Conservation (phyloP, 2,888 invertebrate species). For the Polydrusus tereticollis region DNA sequence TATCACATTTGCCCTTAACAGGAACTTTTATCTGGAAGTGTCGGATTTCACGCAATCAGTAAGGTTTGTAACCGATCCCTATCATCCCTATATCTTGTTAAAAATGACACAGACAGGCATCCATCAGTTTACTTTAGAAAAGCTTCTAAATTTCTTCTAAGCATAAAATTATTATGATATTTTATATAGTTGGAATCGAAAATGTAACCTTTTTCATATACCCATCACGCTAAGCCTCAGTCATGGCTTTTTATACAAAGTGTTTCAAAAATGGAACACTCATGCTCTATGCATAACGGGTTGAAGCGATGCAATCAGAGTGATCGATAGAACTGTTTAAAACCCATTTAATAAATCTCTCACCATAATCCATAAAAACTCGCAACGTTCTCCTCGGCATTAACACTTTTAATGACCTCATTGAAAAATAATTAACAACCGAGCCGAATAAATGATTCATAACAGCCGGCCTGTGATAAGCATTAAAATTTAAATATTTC, state of each 20-base stretch:
- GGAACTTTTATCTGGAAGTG: constrained; percentile 7
- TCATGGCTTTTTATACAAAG: too few species aligned
- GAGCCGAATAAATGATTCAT: constrained; percentile 35
- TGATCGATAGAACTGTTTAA: not conserved
- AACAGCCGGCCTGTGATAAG: constrained; percentile 16
- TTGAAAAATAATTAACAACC: constrained; percentile 34
- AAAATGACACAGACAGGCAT: not conserved
- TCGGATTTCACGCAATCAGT: constrained; percentile 14
- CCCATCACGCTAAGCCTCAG: too few species aligned
- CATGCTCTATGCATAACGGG: too few species aligned
- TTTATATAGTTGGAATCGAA: too few species aligned
- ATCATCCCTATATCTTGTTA: constrained; percentile 5
- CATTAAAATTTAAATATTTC: constrained; percentile 38
- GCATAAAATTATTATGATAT: too few species aligned
- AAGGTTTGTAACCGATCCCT: not conserved
- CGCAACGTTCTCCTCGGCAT: constrained; percentile 31
- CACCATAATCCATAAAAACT: constrained; percentile 4
- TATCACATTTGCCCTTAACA: not conserved
- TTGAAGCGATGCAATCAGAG: not conserved
- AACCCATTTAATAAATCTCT: constrained; percentile 11
- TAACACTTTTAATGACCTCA: constrained; percentile 41
- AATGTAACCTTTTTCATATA: too few species aligned
- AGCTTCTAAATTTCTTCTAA: too few species aligned
- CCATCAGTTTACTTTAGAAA: not conserved
- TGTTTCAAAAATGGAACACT: too few species aligned